Conservation (phyloP, 2,113 vertebrate species). For the Patagioenas fasciata region DNA sequence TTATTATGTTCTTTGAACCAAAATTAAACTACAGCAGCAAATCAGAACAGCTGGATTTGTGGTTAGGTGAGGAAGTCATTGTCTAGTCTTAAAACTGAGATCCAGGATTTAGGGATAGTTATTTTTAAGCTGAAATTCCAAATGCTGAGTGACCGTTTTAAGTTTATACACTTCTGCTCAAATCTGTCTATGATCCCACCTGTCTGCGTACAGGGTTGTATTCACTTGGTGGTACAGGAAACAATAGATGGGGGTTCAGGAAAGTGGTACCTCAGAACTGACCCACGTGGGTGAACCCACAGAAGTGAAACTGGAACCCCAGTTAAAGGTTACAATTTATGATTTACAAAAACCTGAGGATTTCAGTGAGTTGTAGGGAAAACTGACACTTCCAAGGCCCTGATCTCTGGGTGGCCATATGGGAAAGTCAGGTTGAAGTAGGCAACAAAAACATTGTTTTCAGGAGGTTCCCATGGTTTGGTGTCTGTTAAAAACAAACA, state of each 20-base stretch:
- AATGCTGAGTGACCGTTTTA: neutral
- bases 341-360: neutral
- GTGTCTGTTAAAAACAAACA: neutral
- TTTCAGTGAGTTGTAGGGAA: neutral
- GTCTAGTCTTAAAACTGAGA: neutral
- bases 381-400: neutral
- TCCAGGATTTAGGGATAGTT: neutral
- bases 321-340: neutral
- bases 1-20: neutral
- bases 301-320: neutral
- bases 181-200: too few species aligned
- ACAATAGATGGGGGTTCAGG: neutral
- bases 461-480: neutral
- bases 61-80: neutral
- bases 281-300: neutral
- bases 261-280: neutral
- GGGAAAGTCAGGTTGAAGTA: neutral
- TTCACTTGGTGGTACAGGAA: neutral
- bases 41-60: neutral
- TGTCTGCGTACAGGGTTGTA: neutral
- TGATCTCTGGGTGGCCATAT: neutral
- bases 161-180: neutral
- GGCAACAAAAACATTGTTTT: neutral
- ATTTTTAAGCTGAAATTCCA: neutral
- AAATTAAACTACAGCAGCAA: neutral